phyloP scores from a whole-genome alignment of 2,888 invertebrate genomes.

The Terebella lapidaria region DNA sequence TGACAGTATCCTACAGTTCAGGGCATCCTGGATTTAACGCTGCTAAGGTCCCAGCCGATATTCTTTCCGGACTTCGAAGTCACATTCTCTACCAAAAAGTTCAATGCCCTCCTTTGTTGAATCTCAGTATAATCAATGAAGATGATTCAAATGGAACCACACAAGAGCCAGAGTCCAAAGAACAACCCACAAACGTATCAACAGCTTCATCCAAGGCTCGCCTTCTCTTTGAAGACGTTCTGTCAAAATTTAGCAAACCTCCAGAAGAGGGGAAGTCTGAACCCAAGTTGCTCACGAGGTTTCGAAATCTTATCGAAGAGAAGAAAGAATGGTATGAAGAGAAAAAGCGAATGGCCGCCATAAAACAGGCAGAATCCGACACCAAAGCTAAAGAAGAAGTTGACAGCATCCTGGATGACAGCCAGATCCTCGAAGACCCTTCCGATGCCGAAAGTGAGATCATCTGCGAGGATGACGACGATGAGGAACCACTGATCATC shows the following conservation, averaged over 20 bases:
- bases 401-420: neutral
- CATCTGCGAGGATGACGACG: no score
- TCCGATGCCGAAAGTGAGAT: no score
- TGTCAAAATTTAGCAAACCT: neutral
- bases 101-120: constrained; percentile 32
- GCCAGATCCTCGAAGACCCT: neutral
- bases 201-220: neutral
- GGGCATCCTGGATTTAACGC: constrained; percentile 14
- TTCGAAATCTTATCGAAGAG: constrained; percentile 14
- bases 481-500: no score
- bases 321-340: constrained; percentile 17
- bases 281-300: constrained; percentile 3
- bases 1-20: constrained; percentile 27
- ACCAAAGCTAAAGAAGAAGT: neutral
- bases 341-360: constrained; percentile 2
- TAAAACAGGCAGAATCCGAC: neutral
- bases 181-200: neutral
- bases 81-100: constrained; percentile 33
- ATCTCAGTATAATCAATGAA: constrained; percentile 12
- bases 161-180: neutral
- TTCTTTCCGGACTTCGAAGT: constrained; percentile 26
- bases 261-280: constrained; percentile 7
- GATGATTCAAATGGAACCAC: neutral
- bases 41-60: constrained; percentile 20
- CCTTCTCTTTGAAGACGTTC: neutral